phyloP scores from a whole-genome alignment of 2,113 vertebrate genomes.

The Aegypius monachus region DNA sequence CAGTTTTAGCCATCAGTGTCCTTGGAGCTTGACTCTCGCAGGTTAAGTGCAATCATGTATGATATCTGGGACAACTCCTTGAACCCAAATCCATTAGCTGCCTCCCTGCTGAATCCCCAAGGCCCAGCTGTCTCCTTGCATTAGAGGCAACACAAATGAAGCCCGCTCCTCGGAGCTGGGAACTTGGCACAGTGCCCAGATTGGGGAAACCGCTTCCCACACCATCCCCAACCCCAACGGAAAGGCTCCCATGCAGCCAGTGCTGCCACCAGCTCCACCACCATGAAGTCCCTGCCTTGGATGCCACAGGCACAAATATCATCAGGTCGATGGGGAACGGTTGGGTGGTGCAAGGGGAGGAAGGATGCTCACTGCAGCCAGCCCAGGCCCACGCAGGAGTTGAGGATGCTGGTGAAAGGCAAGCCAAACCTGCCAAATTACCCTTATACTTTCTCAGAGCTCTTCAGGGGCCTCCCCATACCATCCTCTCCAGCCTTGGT shows the following conservation, averaged over 20 bases:
- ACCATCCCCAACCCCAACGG: background rate
- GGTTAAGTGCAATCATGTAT: constrained; percentile 29
- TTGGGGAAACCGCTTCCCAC: background rate
- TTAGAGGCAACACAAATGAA: constrained; percentile 45
- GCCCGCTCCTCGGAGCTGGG: background rate
- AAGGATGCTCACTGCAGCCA: background rate
- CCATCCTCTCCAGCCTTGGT: background rate
- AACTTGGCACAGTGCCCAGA: background rate
- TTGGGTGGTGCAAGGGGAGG: accelerated
- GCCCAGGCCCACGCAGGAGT: background rate
- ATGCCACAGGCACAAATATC: background rate
- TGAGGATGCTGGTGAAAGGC: background rate
- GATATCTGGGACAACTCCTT: constrained; percentile 47
- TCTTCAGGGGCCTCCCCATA: background rate
- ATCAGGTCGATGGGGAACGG: background rate
- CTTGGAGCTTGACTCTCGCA: background rate
- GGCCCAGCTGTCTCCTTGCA: constrained; percentile 59
- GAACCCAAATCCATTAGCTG: constrained; percentile 67
- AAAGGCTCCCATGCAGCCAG: background rate
- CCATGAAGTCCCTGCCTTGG: background rate
- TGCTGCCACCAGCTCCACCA: background rate
- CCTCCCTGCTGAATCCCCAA: constrained; percentile 36
- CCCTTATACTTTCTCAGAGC: background rate
- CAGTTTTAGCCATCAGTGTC: background rate
- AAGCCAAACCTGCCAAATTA: background rate